phyloP scores from a whole-genome alignment of 1,140 invertebrate species.

The Parapsyche elsis region DNA sequence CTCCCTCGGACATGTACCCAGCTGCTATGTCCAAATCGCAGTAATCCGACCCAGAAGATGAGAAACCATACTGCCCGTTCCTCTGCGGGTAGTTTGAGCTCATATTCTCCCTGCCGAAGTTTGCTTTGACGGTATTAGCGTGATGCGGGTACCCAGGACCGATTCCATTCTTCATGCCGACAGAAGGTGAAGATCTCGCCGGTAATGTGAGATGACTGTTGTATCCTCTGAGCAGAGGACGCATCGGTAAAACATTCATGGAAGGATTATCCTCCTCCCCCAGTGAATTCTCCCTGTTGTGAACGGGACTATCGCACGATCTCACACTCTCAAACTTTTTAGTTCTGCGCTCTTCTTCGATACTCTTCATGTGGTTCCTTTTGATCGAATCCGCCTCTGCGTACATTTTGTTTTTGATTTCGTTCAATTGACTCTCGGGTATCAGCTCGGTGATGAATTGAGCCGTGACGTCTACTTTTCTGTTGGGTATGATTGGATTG shows the following conservation, averaged over 20 bases:
- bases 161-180: constrained; percentile 63
- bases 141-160: constrained; percentile 67
- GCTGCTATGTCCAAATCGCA: constrained; percentile 70
- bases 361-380: constrained; percentile 47
- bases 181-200: constrained; percentile 68
- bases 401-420: constrained; percentile 8
- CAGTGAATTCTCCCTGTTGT: constrained; percentile 66
- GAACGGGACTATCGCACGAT: constrained; percentile 63
- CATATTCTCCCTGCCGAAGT: constrained; percentile 66
- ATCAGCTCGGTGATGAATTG: constrained; percentile 66
- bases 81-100: constrained; percentile 35
- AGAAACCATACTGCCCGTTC: constrained; percentile 62
- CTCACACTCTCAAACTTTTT: constrained; percentile 60
- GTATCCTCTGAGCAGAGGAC: constrained; percentile 85
- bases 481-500: constrained; percentile 66
- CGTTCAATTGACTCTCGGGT: constrained; percentile 62
- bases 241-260: constrained; percentile 92
- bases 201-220: constrained; percentile 79
- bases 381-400: not conserved
- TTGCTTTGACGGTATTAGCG: constrained; percentile 67
- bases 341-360: constrained; percentile 47
- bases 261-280: constrained; percentile 83
- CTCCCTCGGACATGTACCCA: constrained; percentile 72
- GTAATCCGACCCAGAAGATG: constrained; percentile 65
- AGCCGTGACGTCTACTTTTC: constrained; percentile 68